A percentile compares a stretch with the other conserved stretches of the same genome.
Conservation (phyloP, 2,797 vertebrate species). For the Periparus ater region DNA sequence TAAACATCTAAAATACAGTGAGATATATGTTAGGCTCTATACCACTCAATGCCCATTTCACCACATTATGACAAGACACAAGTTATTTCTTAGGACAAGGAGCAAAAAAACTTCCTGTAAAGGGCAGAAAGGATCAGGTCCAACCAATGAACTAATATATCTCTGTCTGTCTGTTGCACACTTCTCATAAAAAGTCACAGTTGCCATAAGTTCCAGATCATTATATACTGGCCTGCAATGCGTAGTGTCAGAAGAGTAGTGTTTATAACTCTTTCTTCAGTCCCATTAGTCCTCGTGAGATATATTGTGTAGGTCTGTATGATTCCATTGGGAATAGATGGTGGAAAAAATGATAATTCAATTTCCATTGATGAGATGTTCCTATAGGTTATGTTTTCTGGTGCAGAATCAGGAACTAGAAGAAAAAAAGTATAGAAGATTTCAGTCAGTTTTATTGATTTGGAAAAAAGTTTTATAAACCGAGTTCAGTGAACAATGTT, state of each 20-base stretch:
- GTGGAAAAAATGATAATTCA: constrained; percentile 77
- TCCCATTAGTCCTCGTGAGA: constrained; percentile 66
- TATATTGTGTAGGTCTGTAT: constrained; percentile 79
- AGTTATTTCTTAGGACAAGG: not conserved
- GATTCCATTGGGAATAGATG: constrained; percentile 77
- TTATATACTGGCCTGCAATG: constrained; percentile 72
- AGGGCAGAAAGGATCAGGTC: not conserved
- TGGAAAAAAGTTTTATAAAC: not conserved
- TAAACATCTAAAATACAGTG: not conserved
- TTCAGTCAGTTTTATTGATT: not conserved
- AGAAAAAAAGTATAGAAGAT: constrained; percentile 48
- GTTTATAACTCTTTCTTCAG: constrained; percentile 69
- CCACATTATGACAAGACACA: not conserved
- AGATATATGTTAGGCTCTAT: not conserved
- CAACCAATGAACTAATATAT: not conserved
- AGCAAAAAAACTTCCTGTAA: not conserved
- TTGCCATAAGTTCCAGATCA: not conserved
- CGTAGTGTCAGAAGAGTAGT: constrained; percentile 60
- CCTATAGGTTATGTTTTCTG: constrained; percentile 78
- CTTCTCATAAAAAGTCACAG: not conserved
- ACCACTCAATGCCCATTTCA: not conserved
- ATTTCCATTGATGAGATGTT: constrained; percentile 79
- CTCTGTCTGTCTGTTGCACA: not conserved
- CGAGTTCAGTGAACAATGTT: not conserved
- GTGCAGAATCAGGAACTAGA: constrained; percentile 77